Percentiles rank a stretch among this genome's conserved stretches.
Conservation (phyloP, 2,113 vertebrate genomes). For the Larimichthys crocea region DNA sequence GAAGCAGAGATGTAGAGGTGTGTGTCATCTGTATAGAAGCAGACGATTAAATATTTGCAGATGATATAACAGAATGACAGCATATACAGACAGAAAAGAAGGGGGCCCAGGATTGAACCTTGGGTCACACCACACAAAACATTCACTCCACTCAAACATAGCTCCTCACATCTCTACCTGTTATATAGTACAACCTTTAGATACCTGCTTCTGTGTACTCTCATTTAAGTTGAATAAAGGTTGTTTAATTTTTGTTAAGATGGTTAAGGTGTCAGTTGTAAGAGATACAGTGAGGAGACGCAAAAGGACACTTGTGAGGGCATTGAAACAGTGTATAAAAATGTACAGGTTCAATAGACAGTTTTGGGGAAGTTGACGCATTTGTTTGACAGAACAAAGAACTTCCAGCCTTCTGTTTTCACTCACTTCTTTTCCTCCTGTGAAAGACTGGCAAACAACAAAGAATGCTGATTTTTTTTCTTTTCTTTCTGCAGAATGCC, state of each 20-base stretch:
- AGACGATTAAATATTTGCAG: not conserved
- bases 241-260: not conserved
- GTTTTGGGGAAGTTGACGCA: conserved; percentile 30
- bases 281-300: not conserved
- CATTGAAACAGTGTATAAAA: conserved; percentile 1
- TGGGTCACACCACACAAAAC: conserved; percentile 17
- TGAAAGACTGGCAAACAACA: conserved; percentile 40
- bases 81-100: conserved; percentile 15
- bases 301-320: not conserved
- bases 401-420: conserved; percentile 40
- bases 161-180: not conserved
- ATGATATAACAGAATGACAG: not conserved
- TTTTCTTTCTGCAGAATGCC: conserved; percentile 55
- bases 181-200: not conserved
- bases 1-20: not conserved
- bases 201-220: not conserved
- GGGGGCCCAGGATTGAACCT: not conserved
- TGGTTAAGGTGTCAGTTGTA: not conserved
- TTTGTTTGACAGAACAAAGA: conserved; percentile 50
- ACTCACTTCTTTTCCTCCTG: conserved; percentile 34
- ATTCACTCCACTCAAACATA: not conserved
- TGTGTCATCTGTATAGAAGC: conserved; percentile 2
- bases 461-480: conserved; percentile 30
- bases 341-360: conserved; percentile 25
- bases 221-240: not conserved